phyloP scores from a whole-genome alignment of 2,888 invertebrate species.

The Pharmacophagus antenor region DNA sequence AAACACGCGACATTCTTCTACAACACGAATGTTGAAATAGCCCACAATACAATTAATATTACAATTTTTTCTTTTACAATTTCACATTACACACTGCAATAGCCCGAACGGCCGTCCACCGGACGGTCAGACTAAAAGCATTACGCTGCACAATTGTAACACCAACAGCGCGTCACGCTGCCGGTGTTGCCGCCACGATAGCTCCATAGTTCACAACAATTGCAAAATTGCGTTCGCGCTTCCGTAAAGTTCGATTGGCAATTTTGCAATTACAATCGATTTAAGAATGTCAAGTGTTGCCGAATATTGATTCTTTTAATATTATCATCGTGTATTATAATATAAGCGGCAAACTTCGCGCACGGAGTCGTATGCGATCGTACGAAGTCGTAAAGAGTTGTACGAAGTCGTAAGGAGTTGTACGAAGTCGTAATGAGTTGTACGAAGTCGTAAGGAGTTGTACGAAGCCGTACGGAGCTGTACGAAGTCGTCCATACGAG shows the following conservation, averaged over 20 bases:
- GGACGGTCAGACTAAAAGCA: constrained; percentile 50
- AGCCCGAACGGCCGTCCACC: constrained; percentile 69
- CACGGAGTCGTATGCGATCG: constrained; percentile 39
- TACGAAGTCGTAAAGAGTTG: too few species aligned
- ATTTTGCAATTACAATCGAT: constrained; percentile 49
- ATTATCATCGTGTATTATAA: constrained; percentile 76
- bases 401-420: neutral
- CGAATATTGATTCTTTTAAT: constrained; percentile 78
- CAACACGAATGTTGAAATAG: constrained; percentile 59
- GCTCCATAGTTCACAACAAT: constrained; percentile 61
- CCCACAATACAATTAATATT: constrained; percentile 67
- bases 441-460: neutral
- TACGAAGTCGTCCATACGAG: constrained; percentile 40
- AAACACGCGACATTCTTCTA: constrained; percentile 71
- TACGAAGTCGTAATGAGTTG: too few species aligned
- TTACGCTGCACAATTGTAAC: constrained; percentile 43
- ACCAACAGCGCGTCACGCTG: constrained; percentile 40
- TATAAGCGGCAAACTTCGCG: constrained; percentile 60
- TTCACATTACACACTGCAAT: constrained; percentile 61
- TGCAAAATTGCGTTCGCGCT: constrained; percentile 44
- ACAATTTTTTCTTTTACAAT: constrained; percentile 46
- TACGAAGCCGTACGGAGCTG: constrained; percentile 25
- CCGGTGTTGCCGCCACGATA: constrained; percentile 71
- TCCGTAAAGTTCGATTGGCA: constrained; percentile 36
- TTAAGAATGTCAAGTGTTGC: constrained; percentile 80